A percentile compares a stretch with the other conserved stretches of the same genome.
phyloP scores from a whole-genome alignment of 1,140 invertebrate genomes.

The Pemphigus obesinymphae region DNA sequence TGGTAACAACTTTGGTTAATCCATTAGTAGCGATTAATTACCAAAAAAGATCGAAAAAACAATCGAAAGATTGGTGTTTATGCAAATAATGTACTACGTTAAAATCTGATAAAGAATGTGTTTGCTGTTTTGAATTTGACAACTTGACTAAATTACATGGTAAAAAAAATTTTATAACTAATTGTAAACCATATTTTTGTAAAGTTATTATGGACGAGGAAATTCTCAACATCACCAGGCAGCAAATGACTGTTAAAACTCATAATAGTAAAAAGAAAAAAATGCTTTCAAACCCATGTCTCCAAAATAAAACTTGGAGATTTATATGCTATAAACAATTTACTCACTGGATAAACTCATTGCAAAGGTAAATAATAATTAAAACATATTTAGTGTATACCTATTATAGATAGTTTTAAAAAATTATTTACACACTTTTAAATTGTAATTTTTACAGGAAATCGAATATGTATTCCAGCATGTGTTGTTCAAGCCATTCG shows the following conservation, averaged over 20 bases:
- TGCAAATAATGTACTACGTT: neutral
- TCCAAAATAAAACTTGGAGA: conserved; percentile 18
- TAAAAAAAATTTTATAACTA: neutral
- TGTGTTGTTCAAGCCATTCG: conserved; percentile 4
- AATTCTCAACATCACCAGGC: neutral
- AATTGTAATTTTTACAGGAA: no score
- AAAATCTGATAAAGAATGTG: neutral
- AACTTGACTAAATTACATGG: neutral
- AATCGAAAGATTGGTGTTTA: conserved; percentile 1
- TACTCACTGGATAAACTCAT: conserved; percentile 10
- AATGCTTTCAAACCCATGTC: neutral
- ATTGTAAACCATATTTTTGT: neutral
- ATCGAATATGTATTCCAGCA: conserved; percentile 1
- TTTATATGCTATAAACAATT: conserved; percentile 13
- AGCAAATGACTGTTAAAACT: neutral
- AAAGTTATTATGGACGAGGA: conserved; percentile 16
- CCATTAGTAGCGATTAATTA: neutral
- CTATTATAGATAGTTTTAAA: neutral
- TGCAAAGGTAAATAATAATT: neutral
- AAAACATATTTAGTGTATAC: neutral
- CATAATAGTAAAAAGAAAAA: no score
- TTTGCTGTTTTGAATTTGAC: conserved; percentile 3
- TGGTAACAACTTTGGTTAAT: neutral
- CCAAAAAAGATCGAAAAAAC: neutral
- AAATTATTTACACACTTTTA: no score